A percentile compares a stretch with the other conserved stretches of the same genome.
Conservation (phyloP, 2,113 vertebrate species). For the Arothron firmamentum region DNA sequence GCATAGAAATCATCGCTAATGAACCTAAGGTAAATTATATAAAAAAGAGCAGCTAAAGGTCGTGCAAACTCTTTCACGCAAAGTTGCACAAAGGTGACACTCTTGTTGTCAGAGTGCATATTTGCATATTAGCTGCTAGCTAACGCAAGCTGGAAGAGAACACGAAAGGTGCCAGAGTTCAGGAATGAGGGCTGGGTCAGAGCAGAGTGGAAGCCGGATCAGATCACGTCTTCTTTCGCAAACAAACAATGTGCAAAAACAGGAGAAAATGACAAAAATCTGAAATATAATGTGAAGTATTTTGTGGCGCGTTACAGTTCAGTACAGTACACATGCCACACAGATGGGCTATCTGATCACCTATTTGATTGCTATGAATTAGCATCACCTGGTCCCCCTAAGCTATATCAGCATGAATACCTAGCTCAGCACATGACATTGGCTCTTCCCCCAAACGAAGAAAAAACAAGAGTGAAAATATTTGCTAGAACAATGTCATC, state of each 20-base stretch:
- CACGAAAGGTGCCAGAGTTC: neutral
- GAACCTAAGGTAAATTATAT: no score
- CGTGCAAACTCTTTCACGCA: slow-evolving; percentile 1
- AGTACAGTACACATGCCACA: no score
- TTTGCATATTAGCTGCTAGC: slow-evolving; percentile 34
- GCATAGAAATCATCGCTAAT: neutral
- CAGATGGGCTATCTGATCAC: no score
- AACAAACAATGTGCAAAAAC: slow-evolving; percentile 2
- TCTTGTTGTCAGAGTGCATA: neutral
- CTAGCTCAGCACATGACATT: no score
- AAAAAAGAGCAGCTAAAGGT: slow-evolving; percentile 5
- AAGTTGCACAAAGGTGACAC: slow-evolving; percentile 4
- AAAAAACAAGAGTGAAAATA: neutral
- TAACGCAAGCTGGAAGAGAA: slow-evolving; percentile 7
- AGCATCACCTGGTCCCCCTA: no score
- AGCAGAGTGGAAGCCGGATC: neutral
- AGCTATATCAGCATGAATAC: no score
- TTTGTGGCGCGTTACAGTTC: no score
- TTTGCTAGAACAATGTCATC: slow-evolving; percentile 3
- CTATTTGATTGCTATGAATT: no score
- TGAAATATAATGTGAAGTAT: neutral
- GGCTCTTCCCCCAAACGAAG: no score
- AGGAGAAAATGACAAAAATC: neutral
- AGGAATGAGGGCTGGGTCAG: neutral
- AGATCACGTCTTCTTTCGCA: neutral